Conservation (phyloP, 1,140 invertebrate species). For the Zaprionus tsacasi region DNA sequence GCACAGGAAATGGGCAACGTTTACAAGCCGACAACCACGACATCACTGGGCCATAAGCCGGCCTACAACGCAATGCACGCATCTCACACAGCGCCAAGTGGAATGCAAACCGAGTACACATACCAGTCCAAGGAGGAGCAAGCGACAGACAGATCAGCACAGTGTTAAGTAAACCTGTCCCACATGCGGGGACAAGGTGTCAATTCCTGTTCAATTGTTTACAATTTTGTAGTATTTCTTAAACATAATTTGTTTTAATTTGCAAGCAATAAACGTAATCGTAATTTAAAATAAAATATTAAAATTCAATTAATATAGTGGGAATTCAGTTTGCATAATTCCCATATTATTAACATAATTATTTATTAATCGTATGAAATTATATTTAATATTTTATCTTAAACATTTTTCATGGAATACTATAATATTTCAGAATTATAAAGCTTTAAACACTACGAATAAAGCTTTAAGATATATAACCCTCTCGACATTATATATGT, state of each 20-base stretch:
- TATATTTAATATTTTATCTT: no score
- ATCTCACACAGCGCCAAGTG: slow-evolving; percentile 38
- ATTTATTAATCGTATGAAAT: no score
- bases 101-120: slow-evolving; percentile 45
- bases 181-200: background rate
- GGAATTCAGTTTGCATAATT: no score
- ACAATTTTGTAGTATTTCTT: slow-evolving; percentile 66
- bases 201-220: slow-evolving; percentile 50
- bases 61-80: slow-evolving; percentile 77
- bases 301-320: no score
- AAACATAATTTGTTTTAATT: slow-evolving; percentile 58
- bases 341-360: no score
- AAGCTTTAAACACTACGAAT: no score
- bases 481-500: no score
- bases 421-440: no score
- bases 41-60: slow-evolving; percentile 44
- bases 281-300: slow-evolving; percentile 18
- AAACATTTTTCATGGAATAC: no score
- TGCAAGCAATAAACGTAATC: slow-evolving; percentile 40
- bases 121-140: slow-evolving; percentile 54
- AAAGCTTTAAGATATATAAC: no score
- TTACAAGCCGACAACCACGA: slow-evolving; percentile 64
- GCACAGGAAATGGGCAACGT: slow-evolving; percentile 72
- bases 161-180: slow-evolving; percentile 36
- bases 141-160: slow-evolving; percentile 36